Evolutionary conservation across 2,113 vertebrate genomes (phyloP).

Genomic region (Osmerus eperlanus): DNA sequence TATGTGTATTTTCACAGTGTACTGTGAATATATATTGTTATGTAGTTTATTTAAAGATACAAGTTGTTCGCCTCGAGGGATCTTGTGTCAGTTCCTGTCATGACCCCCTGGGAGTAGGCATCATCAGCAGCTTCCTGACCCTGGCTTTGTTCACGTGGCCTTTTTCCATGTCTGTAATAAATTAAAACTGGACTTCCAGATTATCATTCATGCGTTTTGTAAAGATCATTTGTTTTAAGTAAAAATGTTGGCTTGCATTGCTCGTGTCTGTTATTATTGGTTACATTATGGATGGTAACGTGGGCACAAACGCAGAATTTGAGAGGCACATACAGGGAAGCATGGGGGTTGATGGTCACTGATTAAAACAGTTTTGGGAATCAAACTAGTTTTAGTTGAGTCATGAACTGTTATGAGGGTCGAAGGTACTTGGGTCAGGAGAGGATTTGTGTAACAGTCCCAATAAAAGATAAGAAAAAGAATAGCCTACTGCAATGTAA

Average conservation of each 20-base stretch:
- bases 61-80: slow-evolving; percentile 14
- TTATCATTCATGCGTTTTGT: slow-evolving; percentile 56
- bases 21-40: slow-evolving; percentile 54
- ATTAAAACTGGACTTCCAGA: slow-evolving; percentile 40
- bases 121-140: slow-evolving; percentile 24
- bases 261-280: slow-evolving; percentile 4
- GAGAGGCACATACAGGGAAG: too few species aligned
- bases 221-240: slow-evolving; percentile 57
- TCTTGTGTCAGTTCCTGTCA: slow-evolving; percentile 16
- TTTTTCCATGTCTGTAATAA: slow-evolving; percentile 16
- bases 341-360: too few species aligned
- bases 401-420: too few species aligned
- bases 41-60: slow-evolving; percentile 56
- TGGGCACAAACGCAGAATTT: too few species aligned
- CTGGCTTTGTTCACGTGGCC: slow-evolving; percentile 24
- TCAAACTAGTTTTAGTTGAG: too few species aligned
- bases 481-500: too few species aligned
- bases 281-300: too few species aligned
- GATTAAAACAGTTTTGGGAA: too few species aligned
- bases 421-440: too few species aligned
- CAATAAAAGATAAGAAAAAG: too few species aligned
- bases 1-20: slow-evolving; percentile 53
- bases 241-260: slow-evolving; percentile 47
- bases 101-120: slow-evolving; percentile 6
- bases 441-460: too few species aligned